These are phyloP conservation scores for Diadumene lineata DNA, from an alignment of 92 coral and sea anemone genomes.

Conservation along the genomic window DNA sequence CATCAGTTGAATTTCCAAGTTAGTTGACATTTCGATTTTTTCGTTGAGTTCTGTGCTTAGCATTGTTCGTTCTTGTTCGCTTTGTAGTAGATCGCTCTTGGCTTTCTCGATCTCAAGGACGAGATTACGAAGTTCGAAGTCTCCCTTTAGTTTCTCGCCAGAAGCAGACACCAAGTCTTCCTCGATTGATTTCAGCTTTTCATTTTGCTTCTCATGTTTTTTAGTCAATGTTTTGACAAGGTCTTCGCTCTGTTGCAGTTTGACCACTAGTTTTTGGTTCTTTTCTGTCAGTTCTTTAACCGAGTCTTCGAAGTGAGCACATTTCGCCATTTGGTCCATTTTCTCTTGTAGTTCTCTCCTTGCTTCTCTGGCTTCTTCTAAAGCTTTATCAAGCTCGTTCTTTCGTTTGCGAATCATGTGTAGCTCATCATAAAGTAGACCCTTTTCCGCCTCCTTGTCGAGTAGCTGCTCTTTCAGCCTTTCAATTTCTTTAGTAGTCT, in stretches of 20 bases:
- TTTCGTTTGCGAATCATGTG: slow-evolving; percentile 25
- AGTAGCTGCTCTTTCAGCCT: slow-evolving; percentile 26
- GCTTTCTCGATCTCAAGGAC: slow-evolving; percentile 54
- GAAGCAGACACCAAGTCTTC: slow-evolving; percentile 60
- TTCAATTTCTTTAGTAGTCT: slow-evolving; percentile 11
- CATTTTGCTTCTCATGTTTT: slow-evolving; percentile 23
- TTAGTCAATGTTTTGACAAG: slow-evolving; percentile 5
- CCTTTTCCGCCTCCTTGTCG: slow-evolving; percentile 34
- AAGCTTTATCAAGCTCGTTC: slow-evolving; percentile 31
- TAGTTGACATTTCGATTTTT: slow-evolving; percentile 69
- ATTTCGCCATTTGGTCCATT: slow-evolving; percentile 41
- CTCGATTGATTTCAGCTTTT: slow-evolving; percentile 39
- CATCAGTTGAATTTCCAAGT: slow-evolving; percentile 76
- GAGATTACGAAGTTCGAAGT: slow-evolving; percentile 59
- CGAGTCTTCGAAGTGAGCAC: slow-evolving; percentile 32
- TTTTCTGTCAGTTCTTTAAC: slow-evolving; percentile 58
- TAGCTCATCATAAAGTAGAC: slow-evolving; percentile 29
- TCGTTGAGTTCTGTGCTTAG: slow-evolving; percentile 66
- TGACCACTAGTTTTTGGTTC: slow-evolving; percentile 38
- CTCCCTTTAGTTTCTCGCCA: slow-evolving; percentile 58
- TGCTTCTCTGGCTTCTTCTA: slow-evolving; percentile 41
- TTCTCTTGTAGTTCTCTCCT: slow-evolving; percentile 35
- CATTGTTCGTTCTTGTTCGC: slow-evolving; percentile 66
- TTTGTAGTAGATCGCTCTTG: slow-evolving; percentile 50
- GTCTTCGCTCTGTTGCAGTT: slow-evolving; percentile 32